Percentiles rank a stretch among this genome's conserved stretches.
Evolutionary conservation across 2,888 invertebrate genomes (phyloP).

Genomic region (Mythimna loreyi): DNA sequence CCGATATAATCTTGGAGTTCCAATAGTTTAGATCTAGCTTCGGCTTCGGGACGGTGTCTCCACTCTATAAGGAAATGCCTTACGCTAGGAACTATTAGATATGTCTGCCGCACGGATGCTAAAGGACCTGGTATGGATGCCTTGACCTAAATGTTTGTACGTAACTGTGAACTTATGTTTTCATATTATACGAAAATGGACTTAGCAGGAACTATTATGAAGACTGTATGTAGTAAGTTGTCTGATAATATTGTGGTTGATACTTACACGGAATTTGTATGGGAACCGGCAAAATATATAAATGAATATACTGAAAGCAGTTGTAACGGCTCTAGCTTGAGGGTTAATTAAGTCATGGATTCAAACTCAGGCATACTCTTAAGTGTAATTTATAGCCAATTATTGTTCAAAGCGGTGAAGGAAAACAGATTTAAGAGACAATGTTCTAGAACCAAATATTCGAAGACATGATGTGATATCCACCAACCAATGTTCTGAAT

Average conservation of each 20-base stretch:
- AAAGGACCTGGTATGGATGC: conserved; percentile 57
- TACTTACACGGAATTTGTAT: conserved; percentile 22
- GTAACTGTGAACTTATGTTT: conserved; percentile 58
- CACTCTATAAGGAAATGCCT: conserved; percentile 69
- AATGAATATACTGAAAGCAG: background rate
- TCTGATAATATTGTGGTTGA: conserved; percentile 29
- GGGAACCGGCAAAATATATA: background rate
- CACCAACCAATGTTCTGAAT: too few relatives aligned
- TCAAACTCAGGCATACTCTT: too few relatives aligned
- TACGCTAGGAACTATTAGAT: conserved; percentile 61
- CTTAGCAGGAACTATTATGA: conserved; percentile 53
- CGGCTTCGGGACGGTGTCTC: conserved; percentile 50
- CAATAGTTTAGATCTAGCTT: conserved; percentile 54
- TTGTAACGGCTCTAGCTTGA: too few relatives aligned
- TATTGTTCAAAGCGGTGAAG: too few relatives aligned
- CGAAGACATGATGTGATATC: too few relatives aligned
- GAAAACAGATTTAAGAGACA: too few relatives aligned
- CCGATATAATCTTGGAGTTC: conserved; percentile 68
- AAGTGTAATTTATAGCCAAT: too few relatives aligned
- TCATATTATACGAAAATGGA: conserved; percentile 57
- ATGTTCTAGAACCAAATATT: too few relatives aligned
- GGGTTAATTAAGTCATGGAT: too few relatives aligned
- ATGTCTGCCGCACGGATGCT: conserved; percentile 59
- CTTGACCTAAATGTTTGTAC: conserved; percentile 63
- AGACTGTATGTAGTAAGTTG: conserved; percentile 30